Evolutionary conservation across 1,140 invertebrate genomes (phyloP).

Genomic region (Drosophila sp.): DNA sequence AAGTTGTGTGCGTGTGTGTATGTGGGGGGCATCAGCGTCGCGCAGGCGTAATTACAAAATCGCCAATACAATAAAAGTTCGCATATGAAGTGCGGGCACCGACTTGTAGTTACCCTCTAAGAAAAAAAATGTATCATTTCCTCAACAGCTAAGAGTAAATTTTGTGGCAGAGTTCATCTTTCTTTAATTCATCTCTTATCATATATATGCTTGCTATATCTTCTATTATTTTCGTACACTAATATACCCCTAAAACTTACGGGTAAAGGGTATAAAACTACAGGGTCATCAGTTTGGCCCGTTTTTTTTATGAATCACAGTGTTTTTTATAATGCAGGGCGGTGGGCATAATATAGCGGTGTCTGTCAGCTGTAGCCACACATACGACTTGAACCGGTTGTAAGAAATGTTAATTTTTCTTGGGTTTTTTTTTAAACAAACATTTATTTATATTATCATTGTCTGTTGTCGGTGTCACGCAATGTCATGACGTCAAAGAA

Average conservation of each 20-base stretch:
- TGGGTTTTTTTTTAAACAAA: constrained; percentile 49
- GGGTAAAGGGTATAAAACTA: constrained; percentile 15
- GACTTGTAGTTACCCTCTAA: background rate
- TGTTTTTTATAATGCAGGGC: constrained; percentile 22
- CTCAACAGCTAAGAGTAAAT: no score
- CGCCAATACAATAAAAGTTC: constrained; percentile 43
- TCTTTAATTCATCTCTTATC: background rate
- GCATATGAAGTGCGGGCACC: background rate
- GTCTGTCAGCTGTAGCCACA: constrained; percentile 27
- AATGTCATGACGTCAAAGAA: constrained; percentile 38
- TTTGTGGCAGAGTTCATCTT: background rate
- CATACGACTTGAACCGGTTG: constrained; percentile 57
- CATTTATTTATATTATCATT: constrained; percentile 44
- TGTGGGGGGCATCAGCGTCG: background rate
- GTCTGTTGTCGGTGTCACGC: constrained; percentile 53
- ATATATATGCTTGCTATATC: constrained; percentile 33
- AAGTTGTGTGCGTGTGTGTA: constrained; percentile 1
- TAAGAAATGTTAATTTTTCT: constrained; percentile 63
- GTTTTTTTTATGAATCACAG: constrained; percentile 64
- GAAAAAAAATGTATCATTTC: background rate
- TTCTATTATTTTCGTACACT: constrained; percentile 41
- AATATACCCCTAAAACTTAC: constrained; percentile 26
- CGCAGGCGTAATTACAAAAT: constrained; percentile 65
- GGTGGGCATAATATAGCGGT: constrained; percentile 11
- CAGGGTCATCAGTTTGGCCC: constrained; percentile 51